These are phyloP conservation scores for Tychaedon coryphoeus DNA, from an alignment of 2,113 vertebrate species.

Conservation along the genomic window DNA sequence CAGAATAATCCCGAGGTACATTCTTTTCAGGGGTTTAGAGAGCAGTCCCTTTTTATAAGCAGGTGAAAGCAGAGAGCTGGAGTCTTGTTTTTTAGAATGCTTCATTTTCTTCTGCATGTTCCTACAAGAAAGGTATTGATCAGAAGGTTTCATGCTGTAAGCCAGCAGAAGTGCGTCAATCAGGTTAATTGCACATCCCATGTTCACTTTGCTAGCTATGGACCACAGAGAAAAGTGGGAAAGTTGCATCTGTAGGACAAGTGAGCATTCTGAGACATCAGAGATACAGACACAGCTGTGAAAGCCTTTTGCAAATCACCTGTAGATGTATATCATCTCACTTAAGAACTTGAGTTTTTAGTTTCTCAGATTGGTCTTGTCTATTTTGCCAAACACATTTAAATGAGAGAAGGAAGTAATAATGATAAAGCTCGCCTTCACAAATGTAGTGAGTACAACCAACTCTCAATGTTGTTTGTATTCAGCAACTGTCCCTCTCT, in stretches of 20 bases:
- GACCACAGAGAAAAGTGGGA: neutral
- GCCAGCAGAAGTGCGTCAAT: neutral
- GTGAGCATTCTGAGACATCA: neutral
- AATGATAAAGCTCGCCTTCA: neutral
- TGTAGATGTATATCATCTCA: neutral
- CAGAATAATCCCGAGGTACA: neutral
- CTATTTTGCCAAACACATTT: neutral
- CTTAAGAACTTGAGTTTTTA: neutral
- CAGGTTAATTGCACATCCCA: neutral
- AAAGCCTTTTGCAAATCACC: neutral
- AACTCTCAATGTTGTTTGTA: neutral
- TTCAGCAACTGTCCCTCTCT: neutral
- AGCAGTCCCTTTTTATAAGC: neutral
- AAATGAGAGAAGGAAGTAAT: neutral
- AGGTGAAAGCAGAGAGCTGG: neutral
- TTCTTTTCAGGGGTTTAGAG: neutral
- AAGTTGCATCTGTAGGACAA: neutral
- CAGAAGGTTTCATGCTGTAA: rapidly evolving
- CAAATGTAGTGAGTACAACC: neutral
- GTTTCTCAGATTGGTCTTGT: neutral
- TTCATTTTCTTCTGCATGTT: neutral
- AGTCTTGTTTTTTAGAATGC: neutral
- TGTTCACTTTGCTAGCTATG: neutral
- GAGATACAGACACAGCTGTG: neutral
- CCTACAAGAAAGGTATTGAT: neutral